A percentile compares a stretch with the other conserved stretches of the same genome.
These are phyloP conservation scores for Chloromyia formosa DNA, from an alignment of 2,888 invertebrate species.

Conservation along the genomic window DNA sequence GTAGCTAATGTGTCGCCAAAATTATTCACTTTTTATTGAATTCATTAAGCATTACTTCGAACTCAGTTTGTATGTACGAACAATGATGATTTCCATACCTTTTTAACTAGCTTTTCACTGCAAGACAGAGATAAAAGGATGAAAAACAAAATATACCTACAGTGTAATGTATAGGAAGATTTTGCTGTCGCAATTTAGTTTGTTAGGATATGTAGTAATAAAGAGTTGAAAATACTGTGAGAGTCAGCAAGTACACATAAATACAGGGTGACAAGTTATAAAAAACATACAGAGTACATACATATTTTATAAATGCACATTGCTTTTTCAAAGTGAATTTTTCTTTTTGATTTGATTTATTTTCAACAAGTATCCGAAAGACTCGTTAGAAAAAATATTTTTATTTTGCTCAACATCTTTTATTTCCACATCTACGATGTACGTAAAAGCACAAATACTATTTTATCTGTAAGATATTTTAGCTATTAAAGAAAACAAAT, in stretches of 20 bases:
- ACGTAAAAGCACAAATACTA: slow-evolving; percentile 36
- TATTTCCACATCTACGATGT: background rate
- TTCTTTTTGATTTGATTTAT: background rate
- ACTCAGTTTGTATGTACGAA: background rate
- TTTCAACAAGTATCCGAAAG: too few species aligned
- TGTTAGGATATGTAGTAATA: slow-evolving; percentile 2
- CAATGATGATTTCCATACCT: slow-evolving; percentile 39
- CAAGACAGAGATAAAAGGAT: background rate
- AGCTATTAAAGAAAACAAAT: background rate
- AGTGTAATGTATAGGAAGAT: too few species aligned
- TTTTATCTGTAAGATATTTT: slow-evolving; percentile 8
- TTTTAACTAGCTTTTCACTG: background rate
- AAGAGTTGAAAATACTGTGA: slow-evolving; percentile 46
- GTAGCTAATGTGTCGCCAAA: background rate
- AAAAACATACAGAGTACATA: background rate
- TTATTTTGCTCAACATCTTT: background rate
- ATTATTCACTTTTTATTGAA: background rate
- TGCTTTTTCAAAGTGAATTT: background rate
- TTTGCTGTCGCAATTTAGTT: slow-evolving; percentile 28
- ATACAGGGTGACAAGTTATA: slow-evolving; percentile 50
- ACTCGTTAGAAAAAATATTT: too few species aligned
- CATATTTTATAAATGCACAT: background rate
- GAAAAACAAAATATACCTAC: background rate
- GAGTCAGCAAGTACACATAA: slow-evolving; percentile 50
- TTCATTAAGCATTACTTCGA: background rate